phyloP scores from a whole-genome alignment of 2,113 vertebrate genomes.

The Halcyon senegalensis region DNA sequence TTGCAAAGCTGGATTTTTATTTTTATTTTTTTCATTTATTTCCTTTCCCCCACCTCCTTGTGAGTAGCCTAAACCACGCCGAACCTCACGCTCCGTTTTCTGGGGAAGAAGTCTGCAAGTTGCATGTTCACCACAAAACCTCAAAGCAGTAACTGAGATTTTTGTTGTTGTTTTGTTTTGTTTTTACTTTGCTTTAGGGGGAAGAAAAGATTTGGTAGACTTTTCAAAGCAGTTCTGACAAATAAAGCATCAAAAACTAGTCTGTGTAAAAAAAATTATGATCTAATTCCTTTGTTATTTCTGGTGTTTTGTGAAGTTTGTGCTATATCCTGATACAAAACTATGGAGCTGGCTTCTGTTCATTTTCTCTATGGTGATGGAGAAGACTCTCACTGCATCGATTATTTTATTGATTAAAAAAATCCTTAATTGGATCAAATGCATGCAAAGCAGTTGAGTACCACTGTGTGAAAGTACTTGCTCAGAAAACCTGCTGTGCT shows the following conservation, averaged over 20 bases:
- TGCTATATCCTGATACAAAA: not conserved
- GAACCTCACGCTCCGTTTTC: not conserved
- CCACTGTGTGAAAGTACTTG: not conserved
- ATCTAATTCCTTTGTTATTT: not conserved
- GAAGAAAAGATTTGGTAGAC: not conserved
- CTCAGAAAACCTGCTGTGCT: not conserved
- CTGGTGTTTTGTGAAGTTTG: not conserved
- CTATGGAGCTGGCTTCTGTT: not conserved
- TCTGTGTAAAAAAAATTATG: not conserved
- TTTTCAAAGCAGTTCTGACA: not conserved
- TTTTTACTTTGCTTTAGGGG: not conserved
- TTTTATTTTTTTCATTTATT: not conserved
- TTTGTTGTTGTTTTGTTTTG: too few relatives aligned
- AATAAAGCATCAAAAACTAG: constrained; percentile 8
- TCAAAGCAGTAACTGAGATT: not conserved
- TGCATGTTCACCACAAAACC: not conserved
- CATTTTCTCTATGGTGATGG: not conserved
- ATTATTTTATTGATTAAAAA: not conserved
- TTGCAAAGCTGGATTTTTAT: not conserved
- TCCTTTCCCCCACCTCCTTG: too few relatives aligned
- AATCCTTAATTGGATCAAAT: not conserved
- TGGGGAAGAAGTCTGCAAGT: not conserved
- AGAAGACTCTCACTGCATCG: not conserved
- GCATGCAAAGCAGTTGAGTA: not conserved
- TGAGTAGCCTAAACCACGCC: not conserved